Evolutionary conservation across 1,140 invertebrate genomes (phyloP), one percentile per base, ranked within the genome.

Genomic region (Anastatus disparis): DNA sequence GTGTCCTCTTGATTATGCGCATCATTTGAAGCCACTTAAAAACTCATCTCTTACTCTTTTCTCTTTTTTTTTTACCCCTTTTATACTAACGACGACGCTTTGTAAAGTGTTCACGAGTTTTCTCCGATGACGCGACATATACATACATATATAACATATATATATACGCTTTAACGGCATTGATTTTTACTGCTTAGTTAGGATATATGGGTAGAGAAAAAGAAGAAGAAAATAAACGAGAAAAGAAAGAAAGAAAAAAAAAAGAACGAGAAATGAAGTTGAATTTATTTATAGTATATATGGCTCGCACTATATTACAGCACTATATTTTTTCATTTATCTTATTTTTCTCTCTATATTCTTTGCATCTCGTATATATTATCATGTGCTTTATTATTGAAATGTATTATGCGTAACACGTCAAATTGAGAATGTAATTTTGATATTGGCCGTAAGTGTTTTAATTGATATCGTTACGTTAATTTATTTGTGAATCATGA

Each of bases 241-340:
- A 38, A 24, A 26, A 50, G 27, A 24, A 13, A 24, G 35, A 59
- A 38, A 27, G n/a, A 35, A 13, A 35, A 7, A 31, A 9, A 20
- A 15, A n/a, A 13, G 40, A 6, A 7, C 35, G 50, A 52, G 12
- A 66, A 46, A 55, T 17, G 24, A 56, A 66, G 24, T 29, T 35
- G 27, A 46, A 66, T 66, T 66, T 66, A 66, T 66, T 66, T 66
- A 56, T 56, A 66, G 44, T 38, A n/a, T n/a, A n/a, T n/a, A n/a
- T n/a, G n/a, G n/a, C n/a, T n/a, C n/a, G n/a, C n/a, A n/a, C n/a
- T n/a, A n/a, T n/a, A n/a, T n/a, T n/a, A n/a, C n/a, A n/a, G n/a
- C n/a, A n/a, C n/a, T n/a, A n/a, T n/a, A n/a, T n/a, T n/a, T n/a
- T n/a, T n/a, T n/a, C n/a, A n/a, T n/a, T n/a, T n/a, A n/a, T n/a